phyloP scores from a whole-genome alignment of 2,113 vertebrate genomes.

The Halichoeres trimaculatus region DNA sequence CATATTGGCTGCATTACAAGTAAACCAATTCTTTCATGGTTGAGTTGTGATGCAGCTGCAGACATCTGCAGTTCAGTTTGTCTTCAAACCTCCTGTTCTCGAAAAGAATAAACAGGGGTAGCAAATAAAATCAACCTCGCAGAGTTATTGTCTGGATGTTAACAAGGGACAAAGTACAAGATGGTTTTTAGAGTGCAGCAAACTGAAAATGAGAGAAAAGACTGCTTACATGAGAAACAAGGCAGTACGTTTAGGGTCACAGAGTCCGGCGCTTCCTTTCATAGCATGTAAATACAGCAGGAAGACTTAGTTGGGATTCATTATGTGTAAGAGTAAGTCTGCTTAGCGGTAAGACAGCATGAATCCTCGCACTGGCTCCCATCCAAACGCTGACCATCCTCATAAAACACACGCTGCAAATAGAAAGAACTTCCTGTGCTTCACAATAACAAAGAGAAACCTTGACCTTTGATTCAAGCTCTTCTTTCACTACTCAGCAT shows the following conservation, averaged over 20 bases:
- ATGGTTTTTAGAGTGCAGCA: too few relatives aligned
- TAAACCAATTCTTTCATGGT: neutral
- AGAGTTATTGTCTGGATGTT: too few relatives aligned
- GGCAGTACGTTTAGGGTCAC: neutral
- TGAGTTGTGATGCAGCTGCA: conserved; percentile 14
- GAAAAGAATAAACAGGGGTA: neutral
- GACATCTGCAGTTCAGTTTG: neutral
- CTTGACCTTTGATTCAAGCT: neutral
- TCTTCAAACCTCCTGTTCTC: too few relatives aligned
- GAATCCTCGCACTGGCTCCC: neutral
- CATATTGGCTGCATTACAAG: conserved; percentile 39
- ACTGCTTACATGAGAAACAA: neutral
- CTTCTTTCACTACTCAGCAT: too few relatives aligned
- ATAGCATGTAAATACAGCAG: neutral
- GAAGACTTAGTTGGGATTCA: neutral
- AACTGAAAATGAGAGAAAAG: neutral
- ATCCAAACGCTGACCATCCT: neutral
- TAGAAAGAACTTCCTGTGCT: neutral
- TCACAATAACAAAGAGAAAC: neutral
- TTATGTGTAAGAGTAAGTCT: neutral
- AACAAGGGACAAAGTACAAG: too few relatives aligned
- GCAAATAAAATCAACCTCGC: neutral
- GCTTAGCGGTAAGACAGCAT: neutral
- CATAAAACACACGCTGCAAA: too few relatives aligned
- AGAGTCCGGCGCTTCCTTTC: neutral